A percentile compares a stretch with the other conserved stretches of the same genome.
phyloP scores from a whole-genome alignment of 2,888 invertebrate species.

The Synanthedon myopaeformis region DNA sequence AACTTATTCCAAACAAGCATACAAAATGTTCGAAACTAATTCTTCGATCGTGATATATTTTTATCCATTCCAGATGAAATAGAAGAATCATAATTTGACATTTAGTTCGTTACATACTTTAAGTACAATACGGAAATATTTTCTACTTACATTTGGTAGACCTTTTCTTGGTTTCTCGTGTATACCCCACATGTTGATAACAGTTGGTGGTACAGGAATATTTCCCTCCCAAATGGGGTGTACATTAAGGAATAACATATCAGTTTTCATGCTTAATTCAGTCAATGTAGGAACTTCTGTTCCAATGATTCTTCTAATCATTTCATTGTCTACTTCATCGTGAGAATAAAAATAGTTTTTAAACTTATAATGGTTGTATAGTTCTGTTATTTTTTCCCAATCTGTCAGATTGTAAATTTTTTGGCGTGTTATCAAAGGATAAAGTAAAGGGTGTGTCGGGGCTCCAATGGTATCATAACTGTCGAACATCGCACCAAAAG shows the following conservation, averaged over 20 bases:
- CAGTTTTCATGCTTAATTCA: conserved; percentile 20
- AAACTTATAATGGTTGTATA: conserved; percentile 4
- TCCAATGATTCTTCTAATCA: conserved; percentile 6
- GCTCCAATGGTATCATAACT: conserved; percentile 7
- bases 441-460: conserved; percentile 9
- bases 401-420: conserved; percentile 2
- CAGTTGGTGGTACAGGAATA: conserved; percentile 37
- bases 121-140: background rate
- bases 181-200: conserved; percentile 40
- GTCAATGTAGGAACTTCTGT: conserved; percentile 10
- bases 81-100: background rate
- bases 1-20: too few relatives aligned
- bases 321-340: background rate
- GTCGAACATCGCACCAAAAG: conserved; percentile 5
- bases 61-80: background rate
- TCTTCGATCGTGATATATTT: too few relatives aligned
- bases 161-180: conserved; percentile 31
- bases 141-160: conserved; percentile 33
- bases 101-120: background rate
- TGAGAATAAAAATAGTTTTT: background rate
- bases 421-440: conserved; percentile 2
- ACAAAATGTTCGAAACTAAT: too few relatives aligned
- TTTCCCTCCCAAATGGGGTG: conserved; percentile 33
- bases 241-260: conserved; percentile 42
- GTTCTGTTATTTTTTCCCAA: conserved; percentile 12